Evolutionary conservation across 1,140 invertebrate species (phyloP), one percentile per base, ranked within the genome.

Genomic region (Hormaphis cornu): DNA sequence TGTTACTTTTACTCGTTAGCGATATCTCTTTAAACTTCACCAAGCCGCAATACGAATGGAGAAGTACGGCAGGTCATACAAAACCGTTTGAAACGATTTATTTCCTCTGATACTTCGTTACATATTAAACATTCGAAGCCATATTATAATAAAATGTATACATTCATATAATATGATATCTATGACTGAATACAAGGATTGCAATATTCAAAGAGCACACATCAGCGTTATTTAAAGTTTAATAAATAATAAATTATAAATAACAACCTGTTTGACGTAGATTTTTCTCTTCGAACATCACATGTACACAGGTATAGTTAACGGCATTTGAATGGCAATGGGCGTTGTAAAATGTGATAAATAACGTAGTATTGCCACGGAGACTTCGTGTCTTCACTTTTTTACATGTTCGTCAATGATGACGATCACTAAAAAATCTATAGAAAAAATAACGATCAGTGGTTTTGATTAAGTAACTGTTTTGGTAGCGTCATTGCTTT

Each of bases 291-390:
- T 35, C 24, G 20, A 35, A 58, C 37, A 58, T 58, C 33, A 37
- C 54, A 35, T n/a, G n/a, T n/a, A n/a, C n/a, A n/a, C n/a, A n/a
- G n/a, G n/a, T n/a, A n/a, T 56, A 58, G 54, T 58, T 58, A 58
- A 58, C 54, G 54, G 54, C 54, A 58, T 58, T 58, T 58, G 30
- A 58, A 58, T 20, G 54, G n/a, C n/a, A 40, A 58, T 58, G 54
- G 54, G 54, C 54, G 54, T 58, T n/a, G n/a, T n/a, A n/a, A 24
- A 58, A 58, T 35, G 24, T 58, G n/a, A n/a, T 58, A 58, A 40
- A 58, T 58, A 37, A 58, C 54, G 40, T 35, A 58, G 40, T 58
- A 35, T 58, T 37, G 54, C 40, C 20, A 20, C 37, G 37, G 53
- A 56, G 53, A n/a, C n/a, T n/a, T n/a, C 33, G 24, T 56, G 30